phyloP scores from a whole-genome alignment of 2,113 vertebrate genomes.

The Tichodroma muraria region DNA sequence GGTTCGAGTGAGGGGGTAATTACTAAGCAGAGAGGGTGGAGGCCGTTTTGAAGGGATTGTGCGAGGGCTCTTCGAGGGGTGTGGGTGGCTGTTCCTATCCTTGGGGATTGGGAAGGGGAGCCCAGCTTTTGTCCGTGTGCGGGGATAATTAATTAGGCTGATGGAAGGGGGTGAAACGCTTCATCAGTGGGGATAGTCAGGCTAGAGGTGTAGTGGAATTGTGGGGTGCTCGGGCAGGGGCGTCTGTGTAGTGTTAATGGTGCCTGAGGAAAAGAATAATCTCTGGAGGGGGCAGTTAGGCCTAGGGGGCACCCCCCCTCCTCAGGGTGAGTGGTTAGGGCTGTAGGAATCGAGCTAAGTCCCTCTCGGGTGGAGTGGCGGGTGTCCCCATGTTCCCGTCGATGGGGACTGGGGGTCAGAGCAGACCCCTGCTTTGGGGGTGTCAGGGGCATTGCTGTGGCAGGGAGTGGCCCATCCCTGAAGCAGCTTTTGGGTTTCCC shows the following conservation, averaged over 20 bases:
- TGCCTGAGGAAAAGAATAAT: not conserved
- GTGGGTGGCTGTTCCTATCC: not conserved
- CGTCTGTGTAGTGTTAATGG: not conserved
- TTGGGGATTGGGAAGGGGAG: not conserved
- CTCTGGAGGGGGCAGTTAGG: not conserved
- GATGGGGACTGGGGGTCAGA: too few species aligned
- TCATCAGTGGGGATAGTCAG: not conserved
- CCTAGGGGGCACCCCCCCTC: accelerated
- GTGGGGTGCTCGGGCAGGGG: not conserved
- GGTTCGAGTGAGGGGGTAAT: not conserved
- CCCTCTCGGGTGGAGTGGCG: accelerated
- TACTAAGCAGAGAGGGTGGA: not conserved
- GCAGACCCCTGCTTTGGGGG: too few species aligned
- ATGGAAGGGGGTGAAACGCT: not conserved
- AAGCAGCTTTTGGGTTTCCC: not conserved
- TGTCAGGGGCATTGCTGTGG: too few species aligned
- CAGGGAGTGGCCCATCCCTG: not conserved
- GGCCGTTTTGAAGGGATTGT: not conserved
- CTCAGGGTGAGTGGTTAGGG: not conserved
- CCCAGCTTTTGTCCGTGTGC: not conserved
- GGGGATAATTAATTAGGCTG: not conserved
- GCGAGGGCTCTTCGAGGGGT: not conserved
- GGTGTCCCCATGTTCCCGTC: too few species aligned
- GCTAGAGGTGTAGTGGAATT: not conserved
- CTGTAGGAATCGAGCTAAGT: not conserved